phyloP scores from a whole-genome alignment of 2,113 vertebrate species.

The Chaetodon trifascialis region DNA sequence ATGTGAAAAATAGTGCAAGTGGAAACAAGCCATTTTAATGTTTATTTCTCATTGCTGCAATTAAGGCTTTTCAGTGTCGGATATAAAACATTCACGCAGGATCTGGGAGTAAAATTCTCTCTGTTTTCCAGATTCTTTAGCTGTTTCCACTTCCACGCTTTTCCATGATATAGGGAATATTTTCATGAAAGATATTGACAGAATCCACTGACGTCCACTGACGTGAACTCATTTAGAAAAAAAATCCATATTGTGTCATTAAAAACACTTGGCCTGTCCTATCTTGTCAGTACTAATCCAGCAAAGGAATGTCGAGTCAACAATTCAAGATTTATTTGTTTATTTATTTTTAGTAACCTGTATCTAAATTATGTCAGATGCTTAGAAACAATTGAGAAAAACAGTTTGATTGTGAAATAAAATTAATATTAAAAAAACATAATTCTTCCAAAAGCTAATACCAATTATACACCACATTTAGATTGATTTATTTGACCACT shows the following conservation, averaged over 20 bases:
- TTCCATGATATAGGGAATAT: conserved; percentile 51
- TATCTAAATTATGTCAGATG: conserved; percentile 24
- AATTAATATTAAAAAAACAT: background rate
- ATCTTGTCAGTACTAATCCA: conserved; percentile 66
- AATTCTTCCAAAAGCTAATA: conserved; percentile 19
- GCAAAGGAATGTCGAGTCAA: conserved; percentile 58
- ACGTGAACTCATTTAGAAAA: conserved; percentile 67
- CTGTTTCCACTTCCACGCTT: conserved; percentile 17
- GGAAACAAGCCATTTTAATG: background rate
- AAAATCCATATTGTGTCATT: conserved; percentile 77
- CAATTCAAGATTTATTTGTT: conserved; percentile 33
- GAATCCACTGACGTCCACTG: conserved; percentile 71
- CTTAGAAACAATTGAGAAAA: conserved; percentile 48
- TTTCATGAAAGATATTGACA: conserved; percentile 55
- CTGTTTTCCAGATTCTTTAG: conserved; percentile 11
- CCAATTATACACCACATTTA: background rate
- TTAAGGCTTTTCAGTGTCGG: background rate
- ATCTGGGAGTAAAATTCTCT: conserved; percentile 31
- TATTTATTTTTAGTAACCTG: conserved; percentile 12
- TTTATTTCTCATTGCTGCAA: background rate
- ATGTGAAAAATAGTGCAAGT: background rate
- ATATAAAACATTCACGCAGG: background rate
- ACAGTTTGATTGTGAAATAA: conserved; percentile 10
- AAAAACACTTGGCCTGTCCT: conserved; percentile 59
- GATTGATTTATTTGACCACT: conserved; percentile 45